Evolutionary conservation across 2,113 vertebrate genomes (phyloP).

Genomic region (Dicentrarchus labrax): DNA sequence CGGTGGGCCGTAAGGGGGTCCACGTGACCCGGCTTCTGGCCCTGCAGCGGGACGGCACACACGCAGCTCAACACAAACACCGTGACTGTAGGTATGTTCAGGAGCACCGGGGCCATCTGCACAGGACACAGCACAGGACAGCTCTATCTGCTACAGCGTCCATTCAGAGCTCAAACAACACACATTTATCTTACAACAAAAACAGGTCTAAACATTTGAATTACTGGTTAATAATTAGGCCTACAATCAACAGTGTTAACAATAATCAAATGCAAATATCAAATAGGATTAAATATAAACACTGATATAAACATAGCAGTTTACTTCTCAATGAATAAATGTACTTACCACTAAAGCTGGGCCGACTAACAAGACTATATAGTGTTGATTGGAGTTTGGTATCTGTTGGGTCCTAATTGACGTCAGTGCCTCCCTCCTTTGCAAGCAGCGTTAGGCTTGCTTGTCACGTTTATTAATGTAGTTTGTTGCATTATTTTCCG

Average conservation of each 20-base stretch:
- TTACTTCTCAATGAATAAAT: neutral
- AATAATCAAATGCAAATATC: neutral
- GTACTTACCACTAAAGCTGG: conserved; percentile 65
- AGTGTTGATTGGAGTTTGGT: conserved; percentile 62
- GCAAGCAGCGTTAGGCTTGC: conserved; percentile 1
- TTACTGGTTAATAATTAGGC: neutral
- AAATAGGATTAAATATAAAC: neutral
- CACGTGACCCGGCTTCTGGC: conserved; percentile 83
- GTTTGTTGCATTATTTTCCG: neutral
- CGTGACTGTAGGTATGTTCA: conserved; percentile 77
- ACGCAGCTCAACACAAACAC: conserved; percentile 86
- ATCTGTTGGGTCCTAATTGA: conserved; percentile 55
- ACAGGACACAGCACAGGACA: conserved; percentile 23
- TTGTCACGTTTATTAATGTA: neutral
- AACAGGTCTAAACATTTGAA: neutral
- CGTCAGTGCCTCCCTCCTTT: conserved; percentile 72
- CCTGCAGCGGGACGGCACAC: conserved; percentile 72
- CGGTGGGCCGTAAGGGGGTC: conserved; percentile 87
- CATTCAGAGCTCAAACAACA: neutral
- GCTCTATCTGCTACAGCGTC: neutral
- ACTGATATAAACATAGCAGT: neutral
- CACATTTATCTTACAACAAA: neutral
- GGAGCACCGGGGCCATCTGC: conserved; percentile 78
- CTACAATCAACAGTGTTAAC: neutral
- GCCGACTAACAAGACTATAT: conserved; percentile 35